Conservation (phyloP, 1,140 invertebrate genomes). For the Parasteatoda tepidariorum region DNA sequence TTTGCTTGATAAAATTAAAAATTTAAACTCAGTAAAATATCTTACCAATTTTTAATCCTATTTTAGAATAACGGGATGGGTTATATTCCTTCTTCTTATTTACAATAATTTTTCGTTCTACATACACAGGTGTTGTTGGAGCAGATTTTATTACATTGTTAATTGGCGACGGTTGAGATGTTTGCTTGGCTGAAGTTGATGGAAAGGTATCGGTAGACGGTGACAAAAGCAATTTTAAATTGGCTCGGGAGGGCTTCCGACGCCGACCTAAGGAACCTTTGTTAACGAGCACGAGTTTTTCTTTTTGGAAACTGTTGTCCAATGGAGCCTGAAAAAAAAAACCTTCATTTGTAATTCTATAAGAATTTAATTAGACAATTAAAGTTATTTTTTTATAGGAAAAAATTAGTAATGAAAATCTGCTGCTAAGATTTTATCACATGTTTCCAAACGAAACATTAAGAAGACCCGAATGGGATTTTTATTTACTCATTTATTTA, state of each 20-base stretch:
- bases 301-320: slow-evolving; percentile 55
- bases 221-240: slow-evolving; percentile 30
- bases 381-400: too few species aligned
- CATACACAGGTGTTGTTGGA: neutral
- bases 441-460: too few species aligned
- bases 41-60: neutral
- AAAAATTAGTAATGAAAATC: too few species aligned
- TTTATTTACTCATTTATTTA: too few species aligned
- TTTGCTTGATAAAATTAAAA: too few species aligned
- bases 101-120: neutral
- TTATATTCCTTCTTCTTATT: neutral
- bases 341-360: too few species aligned
- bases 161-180: neutral
- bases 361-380: too few species aligned
- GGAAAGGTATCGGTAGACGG: neutral
- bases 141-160: neutral
- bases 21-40: too few species aligned
- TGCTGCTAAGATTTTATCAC: too few species aligned
- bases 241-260: slow-evolving; percentile 37
- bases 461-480: too few species aligned
- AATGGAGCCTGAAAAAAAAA: slow-evolving; percentile 31
- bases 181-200: neutral
- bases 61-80: neutral
- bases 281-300: slow-evolving; percentile 36
- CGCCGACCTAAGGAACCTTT: slow-evolving; percentile 54